Conservation (phyloP, 2,113 vertebrate species). For the Callopanchax toddi region DNA sequence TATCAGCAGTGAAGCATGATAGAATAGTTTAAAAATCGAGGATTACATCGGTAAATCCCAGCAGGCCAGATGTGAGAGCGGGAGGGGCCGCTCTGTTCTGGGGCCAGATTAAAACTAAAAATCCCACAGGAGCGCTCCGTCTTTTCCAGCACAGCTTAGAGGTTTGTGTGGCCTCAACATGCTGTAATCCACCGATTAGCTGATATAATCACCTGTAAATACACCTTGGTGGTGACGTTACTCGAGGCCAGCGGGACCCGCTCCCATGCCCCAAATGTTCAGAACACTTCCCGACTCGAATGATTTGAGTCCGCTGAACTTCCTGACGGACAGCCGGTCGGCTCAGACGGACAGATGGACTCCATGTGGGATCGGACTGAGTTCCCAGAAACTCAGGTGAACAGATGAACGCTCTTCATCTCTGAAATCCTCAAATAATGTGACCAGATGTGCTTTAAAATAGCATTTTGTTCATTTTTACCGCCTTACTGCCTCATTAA, state of each 20-base stretch:
- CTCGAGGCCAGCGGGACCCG: constrained; percentile 7
- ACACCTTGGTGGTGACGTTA: constrained; percentile 69
- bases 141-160: constrained; percentile 69
- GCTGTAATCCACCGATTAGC: constrained; percentile 87
- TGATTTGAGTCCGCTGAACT: constrained; percentile 18
- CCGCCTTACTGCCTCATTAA: constrained; percentile 28
- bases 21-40: constrained; percentile 79
- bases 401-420: constrained; percentile 18
- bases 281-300: background rate
- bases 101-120: constrained; percentile 76
- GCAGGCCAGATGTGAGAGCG: constrained; percentile 77
- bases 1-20: constrained; percentile 75
- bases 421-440: background rate
- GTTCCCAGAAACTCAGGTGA: constrained; percentile 38
- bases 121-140: constrained; percentile 65
- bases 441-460: background rate
- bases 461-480: background rate
- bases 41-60: constrained; percentile 80
- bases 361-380: constrained; percentile 30
- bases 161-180: constrained; percentile 78
- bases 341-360: constrained; percentile 41
- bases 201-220: constrained; percentile 89
- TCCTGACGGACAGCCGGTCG: constrained; percentile 26
- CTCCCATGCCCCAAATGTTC: constrained; percentile 7
- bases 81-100: constrained; percentile 59